Base-by-base conservation (phyloP, 2,888 invertebrate species). In the Eubasilissa splendida region DNA sequence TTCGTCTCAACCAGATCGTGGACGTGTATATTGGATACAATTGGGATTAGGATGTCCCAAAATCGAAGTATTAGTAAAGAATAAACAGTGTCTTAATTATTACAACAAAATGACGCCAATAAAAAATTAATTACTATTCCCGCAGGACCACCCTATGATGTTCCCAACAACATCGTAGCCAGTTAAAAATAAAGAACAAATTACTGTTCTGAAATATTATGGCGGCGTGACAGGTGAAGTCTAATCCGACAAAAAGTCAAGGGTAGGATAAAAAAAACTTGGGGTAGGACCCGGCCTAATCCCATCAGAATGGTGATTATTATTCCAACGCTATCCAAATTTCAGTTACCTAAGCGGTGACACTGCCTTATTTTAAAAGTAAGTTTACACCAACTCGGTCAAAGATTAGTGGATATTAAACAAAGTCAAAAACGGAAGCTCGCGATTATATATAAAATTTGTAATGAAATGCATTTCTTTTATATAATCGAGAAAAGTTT, bases 181-280 rank as follows among this genome's bases (percentile, higher is more conserved):
- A 11, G 33, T 33, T 68, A 14, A 63, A 78, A 80, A 74, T 22
- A 80, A 76, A 59, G 66, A 68, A 54, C 79, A 82, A 82, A 82
- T 82, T 82, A 82, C 73, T 68, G 76, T 78, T 78, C 75, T 75
- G 73, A 79, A 65, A 66, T 79, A 79, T 78, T 75, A 50, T 50
- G 77, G 58, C 54, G n/a, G 80, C 53, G 54, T 50, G 81, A 76
- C 79, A 82, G 81, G 81, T 79, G 66, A 76, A 56, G 22, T 65
- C 22, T 76, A 76, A 76, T 60, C 79, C 59, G n/a, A 75, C 54
- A 56, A 31, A 74, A 66, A 79, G 63, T 73, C 71, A 73, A 73
- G 42, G 58, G 71, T 33, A n/a, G 42, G 12, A 58, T 33, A 58
- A 73, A 58, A 73, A 73, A 73, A 73, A 73, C 11, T 73, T 33